A percentile compares a stretch with the other conserved stretches of the same genome.
phyloP scores from a whole-genome alignment of 2,888 invertebrate genomes.

The Sarcophaga caerulescens region DNA sequence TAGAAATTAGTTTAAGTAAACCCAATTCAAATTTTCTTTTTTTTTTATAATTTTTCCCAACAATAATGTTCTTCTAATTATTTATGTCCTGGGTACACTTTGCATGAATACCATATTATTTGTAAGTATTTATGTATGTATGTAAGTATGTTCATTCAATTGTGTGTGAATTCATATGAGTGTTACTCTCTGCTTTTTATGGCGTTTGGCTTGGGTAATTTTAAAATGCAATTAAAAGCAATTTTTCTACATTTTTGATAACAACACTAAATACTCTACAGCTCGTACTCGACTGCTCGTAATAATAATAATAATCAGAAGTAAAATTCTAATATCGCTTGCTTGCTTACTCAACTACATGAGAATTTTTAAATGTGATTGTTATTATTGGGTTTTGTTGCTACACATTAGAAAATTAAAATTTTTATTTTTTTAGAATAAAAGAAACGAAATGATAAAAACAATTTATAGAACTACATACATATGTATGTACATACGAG shows the following conservation, averaged over 20 bases:
- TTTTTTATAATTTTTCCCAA: not conserved
- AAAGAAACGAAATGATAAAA: too few relatives aligned
- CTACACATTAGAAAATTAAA: too few relatives aligned
- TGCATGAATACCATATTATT: not conserved
- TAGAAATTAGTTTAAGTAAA: not conserved
- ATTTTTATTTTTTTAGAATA: too few relatives aligned
- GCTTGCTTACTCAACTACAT: not conserved
- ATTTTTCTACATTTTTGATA: constrained; percentile 53
- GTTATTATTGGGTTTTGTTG: too few relatives aligned
- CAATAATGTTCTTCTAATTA: constrained; percentile 18
- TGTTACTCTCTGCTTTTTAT: not conserved
- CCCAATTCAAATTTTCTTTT: not conserved
- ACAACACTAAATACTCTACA: constrained; percentile 15
- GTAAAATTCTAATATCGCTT: not conserved
- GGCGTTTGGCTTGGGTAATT: constrained; percentile 70
- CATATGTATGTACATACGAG: too few relatives aligned
- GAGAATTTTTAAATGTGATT: not conserved
- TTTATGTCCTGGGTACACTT: constrained; percentile 8
- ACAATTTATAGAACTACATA: too few relatives aligned
- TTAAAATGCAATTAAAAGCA: constrained; percentile 78
- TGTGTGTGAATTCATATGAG: not conserved
- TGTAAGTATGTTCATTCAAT: not conserved
- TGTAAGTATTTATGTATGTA: not conserved
- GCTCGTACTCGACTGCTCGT: not conserved
- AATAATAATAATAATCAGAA: not conserved